Evolutionary conservation across 2,888 invertebrate species (phyloP).

Genomic region (Unio pictorum): DNA sequence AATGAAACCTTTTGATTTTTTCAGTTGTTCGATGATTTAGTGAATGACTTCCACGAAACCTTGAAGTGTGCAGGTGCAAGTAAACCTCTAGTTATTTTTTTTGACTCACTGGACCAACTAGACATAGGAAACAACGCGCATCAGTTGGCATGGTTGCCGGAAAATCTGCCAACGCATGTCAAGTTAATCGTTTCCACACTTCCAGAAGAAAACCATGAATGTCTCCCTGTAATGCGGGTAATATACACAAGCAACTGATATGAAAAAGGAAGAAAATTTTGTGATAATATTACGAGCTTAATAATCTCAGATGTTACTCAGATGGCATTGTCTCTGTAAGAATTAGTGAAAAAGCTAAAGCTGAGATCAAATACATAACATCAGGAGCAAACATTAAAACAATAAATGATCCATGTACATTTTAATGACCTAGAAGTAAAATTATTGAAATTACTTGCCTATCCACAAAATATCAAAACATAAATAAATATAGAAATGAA

Average conservation of each 20-base stretch:
- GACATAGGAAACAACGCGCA: conserved; percentile 50
- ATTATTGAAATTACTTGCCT: too few species aligned
- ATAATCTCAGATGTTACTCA: too few species aligned
- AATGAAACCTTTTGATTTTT: conserved; percentile 2
- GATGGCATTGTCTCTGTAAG: too few species aligned
- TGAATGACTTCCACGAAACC: conserved; percentile 34
- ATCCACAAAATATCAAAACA: too few species aligned
- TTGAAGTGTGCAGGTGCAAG: conserved; percentile 26
- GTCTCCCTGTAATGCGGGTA: conserved; percentile 54
- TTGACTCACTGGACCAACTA: conserved; percentile 64
- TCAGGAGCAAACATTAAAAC: too few species aligned
- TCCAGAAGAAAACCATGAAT: conserved; percentile 52
- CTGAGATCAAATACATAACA: too few species aligned
- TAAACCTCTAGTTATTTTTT: conserved; percentile 43
- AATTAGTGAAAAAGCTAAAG: too few species aligned
- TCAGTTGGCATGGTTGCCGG: conserved; percentile 52
- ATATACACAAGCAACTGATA: neutral
- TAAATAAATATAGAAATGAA: too few species aligned
- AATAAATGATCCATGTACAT: too few species aligned
- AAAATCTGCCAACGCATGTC: conserved; percentile 38
- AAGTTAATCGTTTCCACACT: conserved; percentile 59
- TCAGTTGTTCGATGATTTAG: conserved; percentile 43
- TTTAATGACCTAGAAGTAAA: too few species aligned
- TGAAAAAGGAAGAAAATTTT: conserved; percentile 21
- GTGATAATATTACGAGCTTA: conserved; percentile 4